Evolutionary conservation across 2,797 vertebrate genomes (phyloP), one percentile per base, ranked within the genome.

Genomic region (Clarias laeviceps): DNA sequence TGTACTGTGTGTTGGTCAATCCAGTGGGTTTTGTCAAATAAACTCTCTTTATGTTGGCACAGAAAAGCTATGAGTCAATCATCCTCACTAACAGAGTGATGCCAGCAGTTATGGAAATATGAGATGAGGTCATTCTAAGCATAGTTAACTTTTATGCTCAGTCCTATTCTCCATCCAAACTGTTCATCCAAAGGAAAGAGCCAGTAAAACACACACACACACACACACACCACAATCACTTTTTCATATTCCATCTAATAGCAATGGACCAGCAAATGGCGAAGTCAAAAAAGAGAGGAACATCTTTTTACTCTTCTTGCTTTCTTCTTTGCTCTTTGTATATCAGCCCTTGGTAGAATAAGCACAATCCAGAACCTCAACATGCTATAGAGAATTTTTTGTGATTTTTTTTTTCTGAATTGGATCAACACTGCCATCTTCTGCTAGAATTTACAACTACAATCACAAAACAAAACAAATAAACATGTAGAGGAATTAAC

Each of bases 391-490:
- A 62, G 11, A 24, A 56, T 14, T 29, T 56, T 7, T n/a, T 40
- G 62, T 50, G 27, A 22, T 32, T 17, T 37, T 66, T 37, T 66
- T 37, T 64, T 18, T 45, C 0, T 34, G 37, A 62, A 6, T 14
- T 32, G 22, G 17, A 91, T 61, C 89, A 91, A 92, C 94, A 93
- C 92, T 94, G 94, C 93, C 95, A 93, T 90, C 95, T 95, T 90
- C 79, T 92, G 94, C 12, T 82, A 1, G 18, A 45, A 66, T n/a
- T 29, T 72, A 5, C 8, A 83, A 85, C 20, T 24, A 70, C 61
- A 27, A 37, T 29, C 40, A 77, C 11, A 50, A 57, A 61, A 54
- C 45, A n/a, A n/a, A n/a, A n/a, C n/a, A n/a, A n/a, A n/a, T n/a
- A 5, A 18, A 66, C 64, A 65, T 1, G 11, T 24, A 20, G 69